phyloP scores from a whole-genome alignment of 2,888 invertebrate species.

The Microplitis deprimator region DNA sequence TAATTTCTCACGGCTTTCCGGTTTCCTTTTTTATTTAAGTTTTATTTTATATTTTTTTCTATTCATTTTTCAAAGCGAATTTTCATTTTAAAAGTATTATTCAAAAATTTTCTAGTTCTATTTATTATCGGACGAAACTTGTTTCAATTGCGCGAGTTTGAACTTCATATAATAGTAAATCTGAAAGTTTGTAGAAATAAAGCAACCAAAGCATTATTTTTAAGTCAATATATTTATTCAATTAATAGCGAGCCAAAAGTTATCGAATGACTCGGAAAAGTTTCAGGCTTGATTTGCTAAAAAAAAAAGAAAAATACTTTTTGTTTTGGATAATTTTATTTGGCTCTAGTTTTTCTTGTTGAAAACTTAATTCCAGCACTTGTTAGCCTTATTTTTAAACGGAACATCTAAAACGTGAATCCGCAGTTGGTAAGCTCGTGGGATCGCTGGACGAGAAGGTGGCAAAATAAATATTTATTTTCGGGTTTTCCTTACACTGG shows the following conservation, averaged over 20 bases:
- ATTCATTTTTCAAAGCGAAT: not conserved
- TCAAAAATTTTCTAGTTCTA: no score
- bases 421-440: conserved; percentile 33
- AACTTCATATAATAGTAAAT: not conserved
- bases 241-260: conserved; percentile 20
- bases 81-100: no score
- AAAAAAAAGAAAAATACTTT: conserved; percentile 9
- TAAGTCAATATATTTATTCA: conserved; percentile 9
- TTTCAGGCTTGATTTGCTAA: not conserved
- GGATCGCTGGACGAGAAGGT: conserved; percentile 18
- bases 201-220: not conserved
- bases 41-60: conserved; percentile 4
- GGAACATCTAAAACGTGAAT: conserved; percentile 24
- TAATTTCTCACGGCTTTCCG: conserved; percentile 16
- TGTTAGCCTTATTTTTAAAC: not conserved
- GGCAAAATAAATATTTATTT: conserved; percentile 39
- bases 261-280: conserved; percentile 25
- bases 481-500: conserved; percentile 18
- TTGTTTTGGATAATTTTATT: conserved; percentile 7
- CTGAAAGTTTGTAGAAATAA: not conserved
- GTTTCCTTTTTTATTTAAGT: not conserved
- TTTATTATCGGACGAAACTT: no score
- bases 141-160: not conserved
- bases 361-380: not conserved
- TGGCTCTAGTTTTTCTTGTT: not conserved